Base-by-base conservation (phyloP, 2,888 invertebrate species). In the Xestobium rufovillosum region DNA sequence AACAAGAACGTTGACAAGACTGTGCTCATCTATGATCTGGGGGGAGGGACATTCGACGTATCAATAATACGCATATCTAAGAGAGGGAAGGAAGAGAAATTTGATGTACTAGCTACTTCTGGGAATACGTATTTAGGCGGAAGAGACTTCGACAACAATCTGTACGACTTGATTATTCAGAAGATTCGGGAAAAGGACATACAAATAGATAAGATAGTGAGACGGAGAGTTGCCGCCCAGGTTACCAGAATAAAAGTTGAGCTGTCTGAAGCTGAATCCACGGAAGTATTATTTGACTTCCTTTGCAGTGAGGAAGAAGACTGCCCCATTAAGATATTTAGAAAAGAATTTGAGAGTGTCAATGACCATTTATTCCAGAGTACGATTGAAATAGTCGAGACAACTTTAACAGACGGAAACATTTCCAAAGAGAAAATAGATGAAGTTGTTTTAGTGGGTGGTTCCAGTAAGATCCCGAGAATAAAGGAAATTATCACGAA, bases 1-100 rank as follows among this genome's bases (percentile, higher is more conserved):
- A 12, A 35, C 4, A 40, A 40, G 13, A 35, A 34, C 12, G n/a
- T n/a, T n/a, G n/a, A n/a, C n/a, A n/a, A n/a, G n/a, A 44, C 36
- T 9, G 28, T 50, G 26, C 26, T 50, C 4, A 47, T 52, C 6
- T 51, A 49, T 37, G 53, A 53, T 28, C 45, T 48, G 15, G 51
- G 50, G 4, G 53, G 53, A 13, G 54, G 53, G n/a, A 55, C 54
- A 6, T 38, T 52, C 25, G 53, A 55, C 33, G 49, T 55, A 1
- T 52, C 52, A 1, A 31, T 54, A 8, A 41, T 52, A 13, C 35
- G n/a, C n/a, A n/a, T n/a, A n/a, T n/a, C 34, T 10, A 26, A 38
- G 9, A 15, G 27, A 4, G 31, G 31, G 14, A 39, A 36, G 11
- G 15, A 25, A n/a, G n/a, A n/a, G n/a, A n/a, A n/a, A n/a, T 48